phyloP scores from a whole-genome alignment of 2,797 vertebrate genomes.

The Sternotherus odoratus region DNA sequence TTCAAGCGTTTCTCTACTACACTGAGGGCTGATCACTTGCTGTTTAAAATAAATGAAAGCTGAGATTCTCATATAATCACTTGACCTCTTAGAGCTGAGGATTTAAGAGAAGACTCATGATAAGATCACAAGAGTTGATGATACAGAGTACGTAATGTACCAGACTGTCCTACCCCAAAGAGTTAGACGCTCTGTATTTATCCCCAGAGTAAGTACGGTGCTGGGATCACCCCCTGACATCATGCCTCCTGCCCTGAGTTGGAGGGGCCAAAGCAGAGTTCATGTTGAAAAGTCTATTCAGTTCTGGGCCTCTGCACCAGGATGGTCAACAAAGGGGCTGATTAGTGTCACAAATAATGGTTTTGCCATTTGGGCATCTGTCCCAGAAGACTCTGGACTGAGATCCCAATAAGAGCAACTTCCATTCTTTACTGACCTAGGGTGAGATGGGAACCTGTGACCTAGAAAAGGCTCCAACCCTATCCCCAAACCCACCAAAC shows the following conservation, averaged over 20 bases:
- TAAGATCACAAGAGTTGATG: background rate
- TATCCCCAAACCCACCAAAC: background rate
- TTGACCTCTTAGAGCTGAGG: background rate
- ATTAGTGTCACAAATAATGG: background rate
- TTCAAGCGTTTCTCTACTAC: background rate
- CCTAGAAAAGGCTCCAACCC: background rate
- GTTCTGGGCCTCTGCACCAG: background rate
- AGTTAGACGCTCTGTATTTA: background rate
- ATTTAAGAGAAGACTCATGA: background rate
- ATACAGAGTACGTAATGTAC: background rate
- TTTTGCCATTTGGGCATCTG: background rate
- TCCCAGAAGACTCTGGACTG: background rate
- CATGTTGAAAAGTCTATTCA: background rate
- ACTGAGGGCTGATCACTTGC: background rate
- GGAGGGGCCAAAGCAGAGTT: background rate
- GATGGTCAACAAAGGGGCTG: accelerated
- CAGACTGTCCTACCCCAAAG: background rate
- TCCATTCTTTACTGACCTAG: background rate
- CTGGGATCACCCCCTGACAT: background rate
- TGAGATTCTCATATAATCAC: background rate
- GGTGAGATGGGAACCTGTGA: background rate
- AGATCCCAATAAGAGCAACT: background rate
- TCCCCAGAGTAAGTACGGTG: background rate
- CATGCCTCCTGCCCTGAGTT: background rate
- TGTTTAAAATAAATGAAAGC: background rate